Conservation (phyloP, 2,113 vertebrate genomes). For the Scomber scombrus region DNA sequence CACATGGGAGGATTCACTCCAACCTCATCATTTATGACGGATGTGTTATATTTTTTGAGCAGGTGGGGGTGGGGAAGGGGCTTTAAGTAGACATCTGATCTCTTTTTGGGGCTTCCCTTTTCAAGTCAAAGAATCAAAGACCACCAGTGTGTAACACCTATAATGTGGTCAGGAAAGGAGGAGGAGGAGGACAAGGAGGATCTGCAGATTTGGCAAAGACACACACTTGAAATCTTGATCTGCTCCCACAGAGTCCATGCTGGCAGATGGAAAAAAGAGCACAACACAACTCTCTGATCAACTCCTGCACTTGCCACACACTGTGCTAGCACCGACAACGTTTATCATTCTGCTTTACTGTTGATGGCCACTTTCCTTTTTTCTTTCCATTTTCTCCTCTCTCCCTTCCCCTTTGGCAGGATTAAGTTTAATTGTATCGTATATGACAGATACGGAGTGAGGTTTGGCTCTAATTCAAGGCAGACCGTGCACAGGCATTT, state of each 20-base stretch:
- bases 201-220: constrained; percentile 60
- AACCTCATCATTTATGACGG: constrained; percentile 63
- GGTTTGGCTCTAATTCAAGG: constrained; percentile 77
- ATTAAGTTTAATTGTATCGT: constrained; percentile 81
- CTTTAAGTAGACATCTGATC: constrained; percentile 64
- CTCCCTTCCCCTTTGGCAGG: constrained; percentile 58
- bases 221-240: constrained; percentile 61
- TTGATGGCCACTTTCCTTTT: constrained; percentile 51
- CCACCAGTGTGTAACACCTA: constrained; percentile 74
- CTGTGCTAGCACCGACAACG: constrained; percentile 58
- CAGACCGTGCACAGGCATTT: constrained; percentile 74
- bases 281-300: constrained; percentile 49
- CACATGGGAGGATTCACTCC: constrained; percentile 45
- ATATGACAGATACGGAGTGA: constrained; percentile 77
- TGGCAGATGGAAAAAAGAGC: constrained; percentile 59
- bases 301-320: constrained; percentile 78
- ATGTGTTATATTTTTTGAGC: constrained; percentile 62
- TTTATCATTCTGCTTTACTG: constrained; percentile 64
- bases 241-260: constrained; percentile 53
- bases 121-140: constrained; percentile 73
- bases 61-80: constrained; percentile 44
- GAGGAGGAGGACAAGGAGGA: constrained; percentile 31
- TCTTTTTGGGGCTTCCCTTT: constrained; percentile 70
- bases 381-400: constrained; percentile 17
- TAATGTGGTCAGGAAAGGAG: constrained; percentile 68